Base-by-base conservation (phyloP, 92 coral and sea anemone genomes). In the Diadumene lineata region DNA sequence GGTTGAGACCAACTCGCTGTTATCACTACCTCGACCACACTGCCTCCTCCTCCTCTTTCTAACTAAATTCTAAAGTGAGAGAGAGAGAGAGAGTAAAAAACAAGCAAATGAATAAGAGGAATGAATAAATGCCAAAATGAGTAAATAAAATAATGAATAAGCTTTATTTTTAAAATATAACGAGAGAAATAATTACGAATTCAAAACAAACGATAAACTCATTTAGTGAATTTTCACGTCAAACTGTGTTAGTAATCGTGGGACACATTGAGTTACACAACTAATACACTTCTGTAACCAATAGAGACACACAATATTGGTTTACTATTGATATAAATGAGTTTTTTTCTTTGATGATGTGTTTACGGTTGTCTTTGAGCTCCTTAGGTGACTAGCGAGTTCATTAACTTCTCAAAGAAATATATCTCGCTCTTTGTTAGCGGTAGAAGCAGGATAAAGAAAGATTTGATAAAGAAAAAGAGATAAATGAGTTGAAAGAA, bases 301-400 rank as follows among this genome's bases (percentile, higher is more conserved):
- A 62, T 11, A 15, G 68, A 1, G 29, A 38, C 48, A 13, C 13
- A 7, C 38, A 62, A 62, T 62, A 62, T 62, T 62, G 43, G 38
- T 29, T 62, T 62, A 4, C 1, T 15, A 62, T 4, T 27, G 25
- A 1, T 62, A 28, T 28, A 13, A 29, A 62, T 4, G 25, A 19
- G 43, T n/a, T 10, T 62, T 62, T 62, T 21, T 2, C 3, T 62
- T 28, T 13, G 23, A 15, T 13, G 19, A 43, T 19, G 3, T 58
- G 22, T 58, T 22, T 58, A 28, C 7, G 30, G 68, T n/a, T 30
- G 21, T 38, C 68, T 62, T 62, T 62, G 68, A 62, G 68, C 34
- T 13, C 68, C 25, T 62, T 30, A 3, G 64, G 64, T 58, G 64
- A 22, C 48, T 11, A 30, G 2, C 31, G 68, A 13, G 19, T 38